Base-by-base conservation (phyloP, 2,888 invertebrate species). In the Carcina quercana region DNA sequence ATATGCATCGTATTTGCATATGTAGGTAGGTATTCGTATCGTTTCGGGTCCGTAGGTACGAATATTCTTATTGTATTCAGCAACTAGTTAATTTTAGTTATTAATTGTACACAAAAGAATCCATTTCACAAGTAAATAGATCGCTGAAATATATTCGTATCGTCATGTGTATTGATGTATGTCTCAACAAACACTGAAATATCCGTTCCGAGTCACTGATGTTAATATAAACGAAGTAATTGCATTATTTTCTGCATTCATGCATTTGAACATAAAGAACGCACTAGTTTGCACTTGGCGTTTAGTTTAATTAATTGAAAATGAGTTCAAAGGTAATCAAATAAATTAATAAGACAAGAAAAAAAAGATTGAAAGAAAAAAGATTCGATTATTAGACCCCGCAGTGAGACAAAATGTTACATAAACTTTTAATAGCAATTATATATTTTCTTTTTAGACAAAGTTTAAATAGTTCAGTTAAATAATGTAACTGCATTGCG, bases 241-340 rank as follows among this genome's bases (percentile, higher is more conserved):
- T 51, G 48, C 45, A 43, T 35, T 50, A 43, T 53, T 54, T 44
- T 43, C 59, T 40, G 54, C 57, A 62, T 56, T 63, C 53, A 56
- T 47, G 57, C 56, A 54, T 61, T 56, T 47, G 57, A 52, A 40
- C 45, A 44, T 45, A 43, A 43, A 34, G 37, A 39, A 25, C 37
- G 36, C 40, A 36, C 40, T 40, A 48, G 45, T 44, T 38, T 37
- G 29, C 31, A 28, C 34, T n/a, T n/a, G n/a, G n/a, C 11, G 24
- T 11, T 11, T 11, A 11, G 11, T 5, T 10, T 27, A 27, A 10
- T 21, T 24, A 19, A 5, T 17, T 19, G 5, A 48, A 37, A 45
- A 66, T 64, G 62, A 46, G 41, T 50, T 43, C 31, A 24, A 64
- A 63, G 65, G 65, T 63, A 51, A 47, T n/a, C n/a, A n/a, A n/a